Evolutionary conservation across 1,140 invertebrate genomes (phyloP).

Genomic region (Dinoponera quadriceps): DNA sequence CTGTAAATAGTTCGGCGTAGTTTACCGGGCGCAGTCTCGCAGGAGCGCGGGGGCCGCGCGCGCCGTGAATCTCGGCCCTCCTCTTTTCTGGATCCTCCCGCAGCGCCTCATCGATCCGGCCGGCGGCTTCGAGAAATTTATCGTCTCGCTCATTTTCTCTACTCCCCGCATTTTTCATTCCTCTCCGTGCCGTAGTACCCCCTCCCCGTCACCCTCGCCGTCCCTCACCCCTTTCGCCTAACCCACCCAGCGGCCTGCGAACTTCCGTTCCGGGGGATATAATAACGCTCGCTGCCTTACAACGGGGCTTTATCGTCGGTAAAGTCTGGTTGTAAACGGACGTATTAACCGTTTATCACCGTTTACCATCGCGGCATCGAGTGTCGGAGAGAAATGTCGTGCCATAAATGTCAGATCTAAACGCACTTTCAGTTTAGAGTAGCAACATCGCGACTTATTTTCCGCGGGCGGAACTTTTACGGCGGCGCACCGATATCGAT

Average conservation of each 20-base stretch:
- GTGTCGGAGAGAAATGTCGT: conserved; percentile 53
- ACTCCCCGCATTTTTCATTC: conserved; percentile 52
- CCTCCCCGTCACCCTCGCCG: too few relatives aligned
- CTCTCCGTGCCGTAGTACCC: not conserved
- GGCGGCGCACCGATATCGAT: conserved; percentile 20
- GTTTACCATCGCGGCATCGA: conserved; percentile 57
- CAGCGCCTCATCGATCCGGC: conserved; percentile 37
- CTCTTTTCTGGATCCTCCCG: conserved; percentile 26
- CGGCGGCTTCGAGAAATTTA: conserved; percentile 43
- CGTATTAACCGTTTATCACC: conserved; percentile 61
- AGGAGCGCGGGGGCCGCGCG: conserved; percentile 5
- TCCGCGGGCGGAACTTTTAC: conserved; percentile 38
- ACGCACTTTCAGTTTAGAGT: conserved; percentile 58
- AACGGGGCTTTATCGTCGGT: conserved; percentile 50
- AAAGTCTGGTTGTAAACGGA: conserved; percentile 61
- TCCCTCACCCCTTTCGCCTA: too few relatives aligned
- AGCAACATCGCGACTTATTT: conserved; percentile 44
- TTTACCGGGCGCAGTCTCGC: conserved; percentile 35
- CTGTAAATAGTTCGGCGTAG: conserved; percentile 55
- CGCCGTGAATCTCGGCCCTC: conserved; percentile 40
- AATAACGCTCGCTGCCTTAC: conserved; percentile 47
- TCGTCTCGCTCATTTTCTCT: conserved; percentile 55
- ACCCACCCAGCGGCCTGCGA: too few relatives aligned
- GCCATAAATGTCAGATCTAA: conserved; percentile 60
- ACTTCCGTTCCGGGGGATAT: conserved; percentile 30